Conservation (phyloP, 2,113 vertebrate genomes). For the Hippocampus barbouri region DNA sequence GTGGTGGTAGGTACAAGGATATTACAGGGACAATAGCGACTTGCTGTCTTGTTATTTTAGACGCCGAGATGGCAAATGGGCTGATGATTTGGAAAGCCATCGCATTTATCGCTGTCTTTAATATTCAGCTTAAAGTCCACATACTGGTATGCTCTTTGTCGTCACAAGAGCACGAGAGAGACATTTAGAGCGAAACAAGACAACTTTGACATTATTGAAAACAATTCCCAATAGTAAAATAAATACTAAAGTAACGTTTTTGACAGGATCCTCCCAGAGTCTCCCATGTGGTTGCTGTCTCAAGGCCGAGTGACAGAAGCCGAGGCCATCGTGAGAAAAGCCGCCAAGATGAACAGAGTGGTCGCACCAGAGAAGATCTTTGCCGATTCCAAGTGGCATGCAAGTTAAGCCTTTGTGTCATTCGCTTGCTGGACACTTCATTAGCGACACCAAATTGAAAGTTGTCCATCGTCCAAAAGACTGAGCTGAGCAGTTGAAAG, state of each 20-base stretch:
- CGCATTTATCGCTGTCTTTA: neutral
- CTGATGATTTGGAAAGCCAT: neutral
- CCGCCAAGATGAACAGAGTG: constrained; percentile 76
- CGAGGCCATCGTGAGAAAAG: constrained; percentile 76
- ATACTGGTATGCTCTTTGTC: no score
- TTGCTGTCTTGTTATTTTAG: neutral
- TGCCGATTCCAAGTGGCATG: neutral
- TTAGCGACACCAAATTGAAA: neutral
- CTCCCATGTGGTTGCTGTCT: constrained; percentile 83
- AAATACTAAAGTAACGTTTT: no score
- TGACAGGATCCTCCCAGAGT: constrained; percentile 84
- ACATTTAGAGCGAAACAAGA: no score
- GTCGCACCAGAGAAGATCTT: constrained; percentile 75
- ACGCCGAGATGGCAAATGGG: neutral
- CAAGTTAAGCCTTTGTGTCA: neutral
- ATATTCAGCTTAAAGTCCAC: no score
- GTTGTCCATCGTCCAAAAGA: no score
- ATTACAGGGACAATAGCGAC: neutral
- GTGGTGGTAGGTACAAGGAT: constrained; percentile 81
- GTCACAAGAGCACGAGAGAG: neutral
- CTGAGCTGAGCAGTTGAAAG: neutral
- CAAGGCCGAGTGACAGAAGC: constrained; percentile 80
- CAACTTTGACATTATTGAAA: no score
- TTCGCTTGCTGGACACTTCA: neutral
- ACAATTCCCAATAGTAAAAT: no score